phyloP scores from a whole-genome alignment of 2,113 vertebrate genomes.

The Aldabrachelys gigantea region DNA sequence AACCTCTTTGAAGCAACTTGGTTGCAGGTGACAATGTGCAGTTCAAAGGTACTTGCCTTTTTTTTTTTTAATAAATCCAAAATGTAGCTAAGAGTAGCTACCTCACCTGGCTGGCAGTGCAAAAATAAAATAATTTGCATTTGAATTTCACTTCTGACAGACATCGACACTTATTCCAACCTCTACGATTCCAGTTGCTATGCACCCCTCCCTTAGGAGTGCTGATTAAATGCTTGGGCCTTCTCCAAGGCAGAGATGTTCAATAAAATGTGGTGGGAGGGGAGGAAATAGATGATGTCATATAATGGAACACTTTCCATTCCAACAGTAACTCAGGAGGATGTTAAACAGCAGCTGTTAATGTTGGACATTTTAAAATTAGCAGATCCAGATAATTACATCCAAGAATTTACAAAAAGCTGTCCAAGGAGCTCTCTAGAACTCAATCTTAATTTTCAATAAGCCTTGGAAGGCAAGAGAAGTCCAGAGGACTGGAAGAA shows the following conservation, averaged over 20 bases:
- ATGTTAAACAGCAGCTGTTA: too few relatives aligned
- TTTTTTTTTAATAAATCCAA: accelerated
- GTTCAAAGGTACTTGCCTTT: neutral
- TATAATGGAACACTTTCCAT: too few relatives aligned
- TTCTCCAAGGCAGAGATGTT: neutral
- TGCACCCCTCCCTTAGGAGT: neutral
- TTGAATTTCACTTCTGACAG: neutral
- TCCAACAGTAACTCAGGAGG: too few relatives aligned
- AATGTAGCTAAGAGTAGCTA: neutral
- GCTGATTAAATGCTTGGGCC: neutral
- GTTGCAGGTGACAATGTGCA: neutral
- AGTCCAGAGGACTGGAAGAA: too few relatives aligned
- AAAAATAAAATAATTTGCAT: accelerated
- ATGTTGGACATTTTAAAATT: too few relatives aligned
- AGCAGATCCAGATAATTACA: too few relatives aligned
- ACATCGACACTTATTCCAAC: neutral
- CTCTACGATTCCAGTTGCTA: neutral
- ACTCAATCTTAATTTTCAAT: too few relatives aligned
- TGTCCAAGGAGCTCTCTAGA: too few relatives aligned
- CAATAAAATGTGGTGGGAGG: too few relatives aligned
- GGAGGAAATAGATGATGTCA: too few relatives aligned
- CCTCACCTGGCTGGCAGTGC: neutral
- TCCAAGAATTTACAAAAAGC: too few relatives aligned
- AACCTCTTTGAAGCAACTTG: neutral
- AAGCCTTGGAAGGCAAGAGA: too few relatives aligned